Evolutionary conservation across 2,888 invertebrate species (phyloP).

Genomic region (Syritta pipiens): DNA sequence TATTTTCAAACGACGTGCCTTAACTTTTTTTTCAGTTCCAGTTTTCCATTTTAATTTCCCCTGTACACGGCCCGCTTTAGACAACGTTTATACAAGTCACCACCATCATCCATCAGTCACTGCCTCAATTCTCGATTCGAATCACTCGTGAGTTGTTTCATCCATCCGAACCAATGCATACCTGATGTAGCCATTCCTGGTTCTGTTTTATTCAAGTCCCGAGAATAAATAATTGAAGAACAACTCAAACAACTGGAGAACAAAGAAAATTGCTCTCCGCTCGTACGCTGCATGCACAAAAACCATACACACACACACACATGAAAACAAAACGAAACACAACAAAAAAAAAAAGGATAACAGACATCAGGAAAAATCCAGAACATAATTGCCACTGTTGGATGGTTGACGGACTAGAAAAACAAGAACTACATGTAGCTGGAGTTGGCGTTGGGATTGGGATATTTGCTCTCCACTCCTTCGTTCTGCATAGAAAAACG

Average conservation of each 20-base stretch:
- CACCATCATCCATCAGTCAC: not conserved
- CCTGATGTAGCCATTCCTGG: slow-evolving; percentile 20
- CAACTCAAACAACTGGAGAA: slow-evolving; percentile 45
- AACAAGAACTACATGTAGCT: too few relatives aligned
- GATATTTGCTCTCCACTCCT: slow-evolving; percentile 8
- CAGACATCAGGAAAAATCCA: slow-evolving; percentile 45
- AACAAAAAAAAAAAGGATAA: slow-evolving; percentile 1
- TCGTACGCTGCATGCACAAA: not conserved
- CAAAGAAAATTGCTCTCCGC: slow-evolving; percentile 50
- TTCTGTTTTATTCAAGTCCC: slow-evolving; percentile 16
- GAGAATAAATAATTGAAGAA: slow-evolving; percentile 57
- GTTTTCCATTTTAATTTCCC: not conserved
- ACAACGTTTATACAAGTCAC: too few relatives aligned
- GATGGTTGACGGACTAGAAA: slow-evolving; percentile 63
- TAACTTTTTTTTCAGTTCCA: too few relatives aligned
- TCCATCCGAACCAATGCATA: slow-evolving; percentile 13
- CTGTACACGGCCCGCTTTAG: not conserved
- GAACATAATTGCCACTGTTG: slow-evolving; percentile 63
- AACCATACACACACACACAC: not conserved
- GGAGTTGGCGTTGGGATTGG: too few relatives aligned
- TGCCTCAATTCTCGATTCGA: not conserved
- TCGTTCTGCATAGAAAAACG: slow-evolving; percentile 41
- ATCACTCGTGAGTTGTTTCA: not conserved
- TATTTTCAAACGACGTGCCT: too few relatives aligned
- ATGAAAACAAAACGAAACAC: too few relatives aligned